Evolutionary conservation across 2,888 invertebrate species (phyloP).

Genomic region (Pyrrhia umbra): DNA sequence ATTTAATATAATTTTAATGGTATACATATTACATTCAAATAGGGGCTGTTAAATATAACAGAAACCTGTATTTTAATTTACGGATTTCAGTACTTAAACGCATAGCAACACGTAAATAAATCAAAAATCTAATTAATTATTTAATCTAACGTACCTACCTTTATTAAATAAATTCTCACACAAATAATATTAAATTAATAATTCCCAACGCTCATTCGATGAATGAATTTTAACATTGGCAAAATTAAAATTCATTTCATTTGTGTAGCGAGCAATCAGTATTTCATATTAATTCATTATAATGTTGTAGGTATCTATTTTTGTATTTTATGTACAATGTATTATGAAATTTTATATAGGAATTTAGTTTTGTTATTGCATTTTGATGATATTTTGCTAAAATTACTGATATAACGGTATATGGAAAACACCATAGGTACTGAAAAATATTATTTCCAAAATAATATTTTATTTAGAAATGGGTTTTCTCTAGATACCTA

Average conservation of each 20-base stretch:
- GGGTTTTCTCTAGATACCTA: too few species aligned
- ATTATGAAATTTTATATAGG: too few species aligned
- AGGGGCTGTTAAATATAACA: background rate
- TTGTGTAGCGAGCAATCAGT: conserved; percentile 11
- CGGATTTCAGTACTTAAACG: too few species aligned
- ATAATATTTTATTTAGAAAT: too few species aligned
- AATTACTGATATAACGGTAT: too few species aligned
- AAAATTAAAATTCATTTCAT: conserved; percentile 14
- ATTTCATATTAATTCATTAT: conserved; percentile 23
- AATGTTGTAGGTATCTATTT: background rate
- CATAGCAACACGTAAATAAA: background rate
- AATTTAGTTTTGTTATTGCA: too few species aligned
- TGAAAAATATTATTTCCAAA: too few species aligned
- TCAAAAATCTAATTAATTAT: background rate
- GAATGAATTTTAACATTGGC: conserved; percentile 9
- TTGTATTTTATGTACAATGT: too few species aligned
- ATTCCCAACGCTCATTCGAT: conserved; percentile 11
- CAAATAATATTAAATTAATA: conserved; percentile 17
- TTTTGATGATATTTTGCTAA: too few species aligned
- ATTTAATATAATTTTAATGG: too few species aligned
- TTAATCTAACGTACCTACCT: background rate
- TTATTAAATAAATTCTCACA: conserved; percentile 4
- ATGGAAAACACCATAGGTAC: too few species aligned
- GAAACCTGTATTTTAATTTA: too few species aligned
- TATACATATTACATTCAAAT: background rate